phyloP scores from a whole-genome alignment of 2,797 vertebrate genomes.

The Chelmon rostratus region DNA sequence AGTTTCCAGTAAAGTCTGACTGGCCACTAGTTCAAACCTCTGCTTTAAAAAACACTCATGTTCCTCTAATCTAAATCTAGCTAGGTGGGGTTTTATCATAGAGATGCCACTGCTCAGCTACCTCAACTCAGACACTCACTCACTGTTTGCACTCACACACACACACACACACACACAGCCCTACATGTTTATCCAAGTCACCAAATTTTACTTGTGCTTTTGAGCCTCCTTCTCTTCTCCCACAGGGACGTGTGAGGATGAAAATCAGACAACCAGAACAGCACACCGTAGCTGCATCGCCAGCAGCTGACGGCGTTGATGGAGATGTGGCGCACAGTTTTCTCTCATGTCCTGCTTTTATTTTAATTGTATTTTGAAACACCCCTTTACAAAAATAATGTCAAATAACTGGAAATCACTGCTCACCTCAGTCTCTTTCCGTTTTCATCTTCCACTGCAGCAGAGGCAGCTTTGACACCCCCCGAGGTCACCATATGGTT shows the following conservation, averaged over 20 bases:
- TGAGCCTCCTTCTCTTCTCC: constrained; percentile 10
- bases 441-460: background rate
- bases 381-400: background rate
- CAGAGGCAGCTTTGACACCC: background rate
- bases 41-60: constrained; percentile 26
- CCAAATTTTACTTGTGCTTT: constrained; percentile 29
- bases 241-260: constrained; percentile 15
- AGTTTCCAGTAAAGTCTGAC: constrained; percentile 30
- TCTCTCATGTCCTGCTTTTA: background rate
- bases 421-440: background rate
- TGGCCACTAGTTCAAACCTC: constrained; percentile 39
- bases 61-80: constrained; percentile 33
- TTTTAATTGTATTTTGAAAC: constrained; percentile 2
- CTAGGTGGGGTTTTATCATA: constrained; percentile 30
- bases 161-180: constrained; percentile 2
- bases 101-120: constrained; percentile 19
- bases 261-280: constrained; percentile 29
- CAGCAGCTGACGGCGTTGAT: background rate
- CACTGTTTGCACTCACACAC: background rate
- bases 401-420: background rate
- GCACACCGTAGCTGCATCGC: background rate
- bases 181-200: constrained; percentile 6
- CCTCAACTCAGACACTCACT: background rate
- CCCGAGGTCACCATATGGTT: constrained; percentile 38
- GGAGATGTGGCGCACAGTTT: background rate